Percentiles rank a stretch among this genome's conserved stretches.
Evolutionary conservation across 2,888 invertebrate species (phyloP).

Genomic region (Hirtodrosophila duncani): DNA sequence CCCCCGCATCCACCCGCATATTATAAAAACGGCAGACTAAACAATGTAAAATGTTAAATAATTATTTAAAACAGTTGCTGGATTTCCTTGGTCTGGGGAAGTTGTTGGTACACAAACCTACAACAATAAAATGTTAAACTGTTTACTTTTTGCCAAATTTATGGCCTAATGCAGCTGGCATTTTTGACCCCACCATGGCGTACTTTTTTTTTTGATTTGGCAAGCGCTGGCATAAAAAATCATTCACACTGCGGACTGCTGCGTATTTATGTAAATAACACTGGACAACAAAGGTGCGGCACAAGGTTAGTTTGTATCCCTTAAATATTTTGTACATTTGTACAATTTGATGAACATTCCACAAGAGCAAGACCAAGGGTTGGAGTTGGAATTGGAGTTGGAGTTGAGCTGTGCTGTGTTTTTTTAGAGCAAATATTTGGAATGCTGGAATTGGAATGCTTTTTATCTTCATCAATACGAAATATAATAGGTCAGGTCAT

Average conservation of each 20-base stretch:
- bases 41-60: constrained; percentile 70
- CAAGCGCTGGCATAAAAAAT: constrained; percentile 5
- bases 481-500: no score
- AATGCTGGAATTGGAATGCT: no score
- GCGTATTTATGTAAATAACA: constrained; percentile 11
- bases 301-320: constrained; percentile 12
- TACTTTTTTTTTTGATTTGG: not conserved
- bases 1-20: constrained; percentile 24
- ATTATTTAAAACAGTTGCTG: constrained; percentile 52
- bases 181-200: not conserved
- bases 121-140: constrained; percentile 60
- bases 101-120: constrained; percentile 14
- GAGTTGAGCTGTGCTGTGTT: no score
- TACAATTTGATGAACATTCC: not conserved
- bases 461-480: no score
- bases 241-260: constrained; percentile 13
- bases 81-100: constrained; percentile 3
- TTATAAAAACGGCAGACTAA: constrained; percentile 53
- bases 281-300: constrained; percentile 2
- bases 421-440: no score
- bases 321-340: constrained; percentile 1
- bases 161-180: constrained; percentile 60
- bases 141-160: constrained; percentile 64
- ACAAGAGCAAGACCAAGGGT: no score
- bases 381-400: no score